Conservation (phyloP, 2,888 invertebrate species). For the Eristalis arbustorum region DNA sequence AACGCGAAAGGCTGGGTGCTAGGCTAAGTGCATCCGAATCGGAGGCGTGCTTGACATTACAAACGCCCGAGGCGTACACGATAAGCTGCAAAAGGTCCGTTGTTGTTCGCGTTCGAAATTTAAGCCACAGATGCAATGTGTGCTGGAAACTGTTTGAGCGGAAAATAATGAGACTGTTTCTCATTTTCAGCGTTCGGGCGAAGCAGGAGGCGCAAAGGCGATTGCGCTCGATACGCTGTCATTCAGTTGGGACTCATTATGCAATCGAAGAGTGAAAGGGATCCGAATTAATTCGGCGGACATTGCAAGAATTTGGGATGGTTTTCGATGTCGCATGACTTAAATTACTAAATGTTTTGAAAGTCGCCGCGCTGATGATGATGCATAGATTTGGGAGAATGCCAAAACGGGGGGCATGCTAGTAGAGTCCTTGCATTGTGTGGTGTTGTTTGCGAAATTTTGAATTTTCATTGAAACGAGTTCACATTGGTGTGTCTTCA, state of each 20-base stretch:
- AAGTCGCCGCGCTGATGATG: background rate
- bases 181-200: background rate
- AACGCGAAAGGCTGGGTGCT: constrained; percentile 1
- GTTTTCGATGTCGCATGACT: background rate
- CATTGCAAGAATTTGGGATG: background rate
- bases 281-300: background rate
- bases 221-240: background rate
- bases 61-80: constrained; percentile 39
- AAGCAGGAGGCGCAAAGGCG: background rate
- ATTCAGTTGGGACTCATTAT: background rate
- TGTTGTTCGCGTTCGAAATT: constrained; percentile 23
- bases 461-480: background rate
- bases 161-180: background rate
- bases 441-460: background rate
- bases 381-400: background rate
- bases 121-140: constrained; percentile 8
- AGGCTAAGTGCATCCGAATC: constrained; percentile 26
- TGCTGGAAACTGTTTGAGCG: constrained; percentile 1
- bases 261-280: background rate
- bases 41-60: constrained; percentile 50
- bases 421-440: background rate
- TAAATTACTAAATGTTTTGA: background rate
- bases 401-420: background rate
- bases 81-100: constrained; percentile 19
- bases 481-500: background rate